These are phyloP conservation scores for Steinernema khuongi DNA, from an alignment of 1,140 invertebrate species.

Conservation along the genomic window DNA sequence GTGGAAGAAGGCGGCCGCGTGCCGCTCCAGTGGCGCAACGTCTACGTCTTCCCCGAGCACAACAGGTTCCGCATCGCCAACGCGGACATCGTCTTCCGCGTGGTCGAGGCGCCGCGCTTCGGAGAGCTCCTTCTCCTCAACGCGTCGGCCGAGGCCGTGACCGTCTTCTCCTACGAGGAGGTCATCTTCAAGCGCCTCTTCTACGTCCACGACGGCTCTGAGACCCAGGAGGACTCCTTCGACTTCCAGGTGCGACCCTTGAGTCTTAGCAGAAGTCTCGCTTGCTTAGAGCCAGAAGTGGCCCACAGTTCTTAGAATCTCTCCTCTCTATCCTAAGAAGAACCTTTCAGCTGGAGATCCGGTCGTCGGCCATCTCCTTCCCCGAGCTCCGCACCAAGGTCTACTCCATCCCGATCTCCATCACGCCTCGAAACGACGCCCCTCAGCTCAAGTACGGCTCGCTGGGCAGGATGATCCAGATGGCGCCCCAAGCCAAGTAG, in stretches of 20 bases:
- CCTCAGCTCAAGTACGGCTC: neutral
- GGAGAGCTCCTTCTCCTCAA: conserved; percentile 28
- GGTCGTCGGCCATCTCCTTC: neutral
- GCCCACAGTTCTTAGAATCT: no score
- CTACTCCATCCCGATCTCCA: conserved; percentile 34
- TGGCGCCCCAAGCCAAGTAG: neutral
- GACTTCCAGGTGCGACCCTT: conserved; percentile 32
- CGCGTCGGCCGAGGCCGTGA: conserved; percentile 4
- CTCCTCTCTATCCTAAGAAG: no score
- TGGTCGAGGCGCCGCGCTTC: conserved; percentile 32
- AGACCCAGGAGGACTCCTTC: conserved; percentile 31
- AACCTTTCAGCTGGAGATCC: neutral
- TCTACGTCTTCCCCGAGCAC: conserved; percentile 36
- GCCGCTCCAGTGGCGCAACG: conserved; percentile 37
- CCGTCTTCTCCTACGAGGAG: conserved; percentile 33
- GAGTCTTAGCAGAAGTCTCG: neutral
- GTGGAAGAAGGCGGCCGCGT: conserved; percentile 37
- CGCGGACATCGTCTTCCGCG: conserved; percentile 33
- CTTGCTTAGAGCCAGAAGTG: no score
- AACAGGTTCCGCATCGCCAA: conserved; percentile 31
- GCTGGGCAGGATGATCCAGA: neutral
- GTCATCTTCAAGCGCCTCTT: conserved; percentile 27
- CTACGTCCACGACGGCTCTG: conserved; percentile 36
- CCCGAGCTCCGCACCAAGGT: conserved; percentile 3
- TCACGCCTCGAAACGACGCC: conserved; percentile 16